Evolutionary conservation across 2,797 vertebrate genomes (phyloP), one percentile per base, ranked within the genome.

Genomic region (Epinephelus malabaricus): DNA sequence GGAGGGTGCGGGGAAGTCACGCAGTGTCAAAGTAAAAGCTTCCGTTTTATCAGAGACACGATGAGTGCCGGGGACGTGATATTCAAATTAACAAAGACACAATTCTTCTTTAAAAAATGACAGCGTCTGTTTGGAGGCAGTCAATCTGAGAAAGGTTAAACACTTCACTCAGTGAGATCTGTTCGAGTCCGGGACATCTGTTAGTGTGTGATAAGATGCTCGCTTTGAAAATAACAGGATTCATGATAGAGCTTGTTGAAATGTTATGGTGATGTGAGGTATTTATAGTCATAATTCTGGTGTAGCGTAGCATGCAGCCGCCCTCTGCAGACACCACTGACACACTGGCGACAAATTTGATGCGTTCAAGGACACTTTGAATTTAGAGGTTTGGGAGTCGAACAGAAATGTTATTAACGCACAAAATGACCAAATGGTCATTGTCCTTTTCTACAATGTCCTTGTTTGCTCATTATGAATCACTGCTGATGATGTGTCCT

Each of bases 91-190:
- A 66, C 25, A 18, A 7, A 58, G n/a, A 69, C 61, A 56, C 47
- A 56, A 17, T 18, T 15, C 53, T 56, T 8, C 34, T 8, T 69
- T 15, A 49, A 38, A 5, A 51, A 55, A 10, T 11, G 34, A 69
- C 62, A 30, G 47, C 1, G 1, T 47, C 34, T 1, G 51, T 63
- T 83, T n/a, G 6, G 38, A 75, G 4, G 54, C 64, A 53, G 76
- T 55, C 75, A 8, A 0, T 71, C 69, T 3, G 61, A 67, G 68
- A 71, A 73, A 86, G 83, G 86, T 86, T 70, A 79, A 76, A 79
- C 69, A 11, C 75, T 70, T 69, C 67, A 64, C n/a, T 18, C 53
- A n/a, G 53, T 2, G 59, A 68, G 71, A 27, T 21, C 2, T 1
- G 62, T 13, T 50, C 2, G 27, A 49, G 60, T 6, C 13, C 7